Percentiles rank a stretch among this genome's conserved stretches.
phyloP scores from a whole-genome alignment of 2,888 invertebrate genomes.

The Panopea generosa region DNA sequence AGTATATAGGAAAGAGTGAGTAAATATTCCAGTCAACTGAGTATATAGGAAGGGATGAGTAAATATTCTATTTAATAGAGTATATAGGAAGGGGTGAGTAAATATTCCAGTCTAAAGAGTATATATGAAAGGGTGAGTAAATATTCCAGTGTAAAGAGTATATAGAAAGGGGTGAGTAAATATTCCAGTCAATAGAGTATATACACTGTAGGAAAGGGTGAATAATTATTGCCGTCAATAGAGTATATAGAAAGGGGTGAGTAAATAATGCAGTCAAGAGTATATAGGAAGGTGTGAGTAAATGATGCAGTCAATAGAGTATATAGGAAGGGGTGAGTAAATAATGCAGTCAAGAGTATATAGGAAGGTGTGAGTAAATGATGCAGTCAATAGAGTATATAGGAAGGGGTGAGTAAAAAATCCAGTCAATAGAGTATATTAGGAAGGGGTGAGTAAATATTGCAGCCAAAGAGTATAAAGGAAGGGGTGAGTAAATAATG shows the following conservation, averaged over 20 bases:
- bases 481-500: too few species aligned
- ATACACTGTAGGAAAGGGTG: conserved; percentile 61
- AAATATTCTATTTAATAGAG: too few species aligned
- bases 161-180: conserved; percentile 44
- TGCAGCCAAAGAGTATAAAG: too few species aligned
- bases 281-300: conserved; percentile 41
- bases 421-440: too few species aligned
- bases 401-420: conserved; percentile 56
- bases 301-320: conserved; percentile 44
- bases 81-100: conserved; percentile 41
- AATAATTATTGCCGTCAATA: too few species aligned
- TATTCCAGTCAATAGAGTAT: conserved; percentile 40
- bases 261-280: too few species aligned
- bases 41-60: conserved; percentile 51
- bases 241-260: conserved; percentile 53
- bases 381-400: conserved; percentile 45
- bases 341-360: too few species aligned
- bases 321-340: conserved; percentile 52
- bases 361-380: conserved; percentile 45
- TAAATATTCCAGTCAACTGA: too few species aligned
- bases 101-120: conserved; percentile 44
- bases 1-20: conserved; percentile 53
- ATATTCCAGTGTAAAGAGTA: too few species aligned
- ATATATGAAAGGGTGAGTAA: conserved; percentile 51
- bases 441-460: too few species aligned